A percentile compares a stretch with the other conserved stretches of the same genome.
phyloP scores from a whole-genome alignment of 2,113 vertebrate genomes.

The Entomyzon cyanotis region DNA sequence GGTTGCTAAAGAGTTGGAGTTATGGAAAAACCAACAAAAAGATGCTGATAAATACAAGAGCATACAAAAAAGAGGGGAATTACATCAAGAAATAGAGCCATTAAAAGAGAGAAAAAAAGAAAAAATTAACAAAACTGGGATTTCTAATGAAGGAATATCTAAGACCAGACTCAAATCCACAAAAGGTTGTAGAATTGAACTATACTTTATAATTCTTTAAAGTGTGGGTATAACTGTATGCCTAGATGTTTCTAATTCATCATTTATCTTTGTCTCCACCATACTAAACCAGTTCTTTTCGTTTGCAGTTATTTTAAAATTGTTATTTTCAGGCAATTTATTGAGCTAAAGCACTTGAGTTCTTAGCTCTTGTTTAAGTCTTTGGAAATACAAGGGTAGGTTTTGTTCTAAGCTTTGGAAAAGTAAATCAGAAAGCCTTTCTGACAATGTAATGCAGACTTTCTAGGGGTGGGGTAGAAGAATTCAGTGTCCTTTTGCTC shows the following conservation, averaged over 20 bases:
- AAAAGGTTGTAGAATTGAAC: constrained; percentile 50
- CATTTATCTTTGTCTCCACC: background rate
- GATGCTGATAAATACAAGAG: constrained; percentile 57
- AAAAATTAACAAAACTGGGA: background rate
- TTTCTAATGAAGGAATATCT: background rate
- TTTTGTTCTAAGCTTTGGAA: constrained; percentile 12
- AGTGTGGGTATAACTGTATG: background rate
- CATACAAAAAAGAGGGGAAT: background rate
- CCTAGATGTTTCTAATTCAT: background rate
- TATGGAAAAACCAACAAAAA: constrained; percentile 78
- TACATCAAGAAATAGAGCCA: background rate
- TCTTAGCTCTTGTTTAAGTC: background rate
- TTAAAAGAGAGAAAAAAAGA: constrained; percentile 22
- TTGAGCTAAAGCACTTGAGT: background rate
- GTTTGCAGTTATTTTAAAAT: background rate
- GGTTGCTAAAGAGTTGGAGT: constrained; percentile 80
- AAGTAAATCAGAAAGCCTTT: background rate
- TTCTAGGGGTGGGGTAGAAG: background rate
- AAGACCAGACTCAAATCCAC: background rate
- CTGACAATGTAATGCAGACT: background rate
- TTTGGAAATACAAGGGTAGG: background rate
- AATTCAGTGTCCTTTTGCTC: background rate
- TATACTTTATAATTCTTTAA: background rate
- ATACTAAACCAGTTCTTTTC: background rate
- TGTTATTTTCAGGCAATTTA: background rate